Evolutionary conservation across 2,797 vertebrate genomes (phyloP).

Genomic region (Liparis tanakae): DNA sequence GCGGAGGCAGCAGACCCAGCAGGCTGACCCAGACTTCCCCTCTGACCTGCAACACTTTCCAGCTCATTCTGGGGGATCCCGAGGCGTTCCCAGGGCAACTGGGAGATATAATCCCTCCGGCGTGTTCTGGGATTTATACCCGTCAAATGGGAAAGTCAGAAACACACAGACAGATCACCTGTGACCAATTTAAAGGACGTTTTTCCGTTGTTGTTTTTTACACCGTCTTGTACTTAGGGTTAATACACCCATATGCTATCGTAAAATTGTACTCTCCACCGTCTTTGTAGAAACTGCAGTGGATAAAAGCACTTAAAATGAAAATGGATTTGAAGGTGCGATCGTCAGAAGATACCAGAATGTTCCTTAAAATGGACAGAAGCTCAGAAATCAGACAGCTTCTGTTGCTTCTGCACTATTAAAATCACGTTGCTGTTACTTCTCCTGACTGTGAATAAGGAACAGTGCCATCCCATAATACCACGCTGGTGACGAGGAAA

Average conservation of each 20-base stretch:
- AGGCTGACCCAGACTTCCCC: too few relatives aligned
- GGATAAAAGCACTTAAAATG: neutral
- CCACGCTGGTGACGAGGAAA: conserved; percentile 28
- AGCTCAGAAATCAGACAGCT: conserved; percentile 11
- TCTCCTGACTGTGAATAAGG: conserved; percentile 31
- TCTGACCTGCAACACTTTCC: too few relatives aligned
- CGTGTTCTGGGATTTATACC: too few relatives aligned
- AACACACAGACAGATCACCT: neutral
- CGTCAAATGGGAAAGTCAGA: too few relatives aligned
- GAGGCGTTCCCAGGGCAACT: too few relatives aligned
- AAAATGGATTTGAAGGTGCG: neutral
- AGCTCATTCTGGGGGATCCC: too few relatives aligned
- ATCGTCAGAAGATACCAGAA: neutral
- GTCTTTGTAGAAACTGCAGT: conserved; percentile 24
- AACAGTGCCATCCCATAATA: neutral
- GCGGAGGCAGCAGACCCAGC: too few relatives aligned
- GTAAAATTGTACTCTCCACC: conserved; percentile 8
- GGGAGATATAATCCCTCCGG: too few relatives aligned
- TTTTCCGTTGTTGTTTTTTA: neutral
- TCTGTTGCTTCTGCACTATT: neutral
- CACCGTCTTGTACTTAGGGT: conserved; percentile 25
- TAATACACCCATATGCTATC: conserved; percentile 8
- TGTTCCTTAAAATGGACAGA: conserved; percentile 13
- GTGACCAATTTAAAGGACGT: neutral
- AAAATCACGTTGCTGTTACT: neutral